These are phyloP conservation scores for Pomatostomus ruficeps DNA, from an alignment of 2,113 vertebrate genomes.

Conservation along the genomic window DNA sequence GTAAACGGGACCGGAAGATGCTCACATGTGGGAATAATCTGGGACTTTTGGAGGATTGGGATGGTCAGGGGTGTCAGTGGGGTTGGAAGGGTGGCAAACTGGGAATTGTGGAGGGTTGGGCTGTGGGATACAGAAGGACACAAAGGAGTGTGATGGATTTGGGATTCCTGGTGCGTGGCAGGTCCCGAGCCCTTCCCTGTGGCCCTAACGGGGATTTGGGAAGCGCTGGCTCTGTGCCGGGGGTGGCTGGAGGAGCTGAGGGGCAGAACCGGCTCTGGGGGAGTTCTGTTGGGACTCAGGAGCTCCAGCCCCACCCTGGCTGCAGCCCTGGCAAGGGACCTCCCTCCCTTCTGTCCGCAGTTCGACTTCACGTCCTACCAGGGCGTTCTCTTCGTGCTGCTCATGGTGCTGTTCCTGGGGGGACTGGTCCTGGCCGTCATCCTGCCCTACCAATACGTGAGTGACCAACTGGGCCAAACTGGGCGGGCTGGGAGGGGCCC, in stretches of 20 bases:
- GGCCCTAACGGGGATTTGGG: background rate
- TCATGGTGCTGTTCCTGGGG: background rate
- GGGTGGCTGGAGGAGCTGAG: background rate
- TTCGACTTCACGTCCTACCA: background rate
- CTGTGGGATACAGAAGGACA: background rate
- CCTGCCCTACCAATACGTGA: background rate
- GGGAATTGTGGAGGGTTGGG: background rate
- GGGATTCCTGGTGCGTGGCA: rapidly evolving
- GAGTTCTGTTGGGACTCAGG: rapidly evolving
- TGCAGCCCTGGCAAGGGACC: background rate
- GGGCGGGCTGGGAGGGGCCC: background rate
- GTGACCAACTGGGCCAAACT: background rate
- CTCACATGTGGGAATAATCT: rapidly evolving
- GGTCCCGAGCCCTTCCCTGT: background rate
- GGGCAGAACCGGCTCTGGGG: background rate
- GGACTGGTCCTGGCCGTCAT: background rate
- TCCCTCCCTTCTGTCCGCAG: rapidly evolving
- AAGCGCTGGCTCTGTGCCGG: background rate
- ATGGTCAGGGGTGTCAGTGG: background rate
- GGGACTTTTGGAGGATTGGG: background rate
- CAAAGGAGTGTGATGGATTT: background rate
- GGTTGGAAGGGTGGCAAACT: background rate
- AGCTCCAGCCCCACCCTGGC: rapidly evolving
- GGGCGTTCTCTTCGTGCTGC: background rate
- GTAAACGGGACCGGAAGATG: background rate